phyloP scores from a whole-genome alignment of 2,888 invertebrate genomes.

The Halictus ligatus region DNA sequence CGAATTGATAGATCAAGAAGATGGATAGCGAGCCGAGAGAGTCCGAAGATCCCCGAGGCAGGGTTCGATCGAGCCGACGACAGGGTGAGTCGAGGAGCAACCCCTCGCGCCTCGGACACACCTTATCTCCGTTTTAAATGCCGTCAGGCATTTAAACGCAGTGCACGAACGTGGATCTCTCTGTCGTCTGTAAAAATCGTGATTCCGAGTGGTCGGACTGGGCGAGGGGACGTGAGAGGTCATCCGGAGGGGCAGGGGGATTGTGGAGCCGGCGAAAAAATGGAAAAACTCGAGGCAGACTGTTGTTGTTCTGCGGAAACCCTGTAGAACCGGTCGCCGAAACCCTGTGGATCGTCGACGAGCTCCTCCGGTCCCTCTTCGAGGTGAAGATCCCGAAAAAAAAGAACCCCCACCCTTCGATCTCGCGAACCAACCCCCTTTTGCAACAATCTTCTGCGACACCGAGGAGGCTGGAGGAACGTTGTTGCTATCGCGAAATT shows the following conservation, averaged over 20 bases:
- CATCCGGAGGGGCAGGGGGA: slow-evolving; percentile 32
- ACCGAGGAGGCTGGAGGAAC: not conserved
- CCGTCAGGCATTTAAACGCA: too few species aligned
- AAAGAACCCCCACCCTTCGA: not conserved
- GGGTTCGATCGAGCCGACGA: slow-evolving; percentile 62
- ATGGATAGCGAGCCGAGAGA: not conserved
- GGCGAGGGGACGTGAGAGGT: slow-evolving; percentile 5
- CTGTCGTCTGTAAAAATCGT: slow-evolving; percentile 45
- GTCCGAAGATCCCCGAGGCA: slow-evolving; percentile 10
- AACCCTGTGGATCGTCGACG: slow-evolving; percentile 79
- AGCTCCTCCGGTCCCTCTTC: slow-evolving; percentile 82
- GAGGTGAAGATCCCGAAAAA: slow-evolving; percentile 66
- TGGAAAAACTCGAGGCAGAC: slow-evolving; percentile 39
- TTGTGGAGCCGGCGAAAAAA: slow-evolving; percentile 37
- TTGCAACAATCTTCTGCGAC: not conserved
- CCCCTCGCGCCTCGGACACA: slow-evolving; percentile 33
- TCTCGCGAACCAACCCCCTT: slow-evolving; percentile 27
- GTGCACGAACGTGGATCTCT: too few species aligned
- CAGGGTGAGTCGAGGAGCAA: slow-evolving; percentile 48
- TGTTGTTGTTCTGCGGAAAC: slow-evolving; percentile 54
- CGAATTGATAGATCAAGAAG: not conserved
- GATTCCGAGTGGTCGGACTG: slow-evolving; percentile 20
- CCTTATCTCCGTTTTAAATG: slow-evolving; percentile 30
- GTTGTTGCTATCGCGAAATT: not conserved
- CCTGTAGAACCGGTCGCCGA: slow-evolving; percentile 68